Evolutionary conservation across 2,797 vertebrate genomes (phyloP).

Genomic region (Rachycentron canadum): DNA sequence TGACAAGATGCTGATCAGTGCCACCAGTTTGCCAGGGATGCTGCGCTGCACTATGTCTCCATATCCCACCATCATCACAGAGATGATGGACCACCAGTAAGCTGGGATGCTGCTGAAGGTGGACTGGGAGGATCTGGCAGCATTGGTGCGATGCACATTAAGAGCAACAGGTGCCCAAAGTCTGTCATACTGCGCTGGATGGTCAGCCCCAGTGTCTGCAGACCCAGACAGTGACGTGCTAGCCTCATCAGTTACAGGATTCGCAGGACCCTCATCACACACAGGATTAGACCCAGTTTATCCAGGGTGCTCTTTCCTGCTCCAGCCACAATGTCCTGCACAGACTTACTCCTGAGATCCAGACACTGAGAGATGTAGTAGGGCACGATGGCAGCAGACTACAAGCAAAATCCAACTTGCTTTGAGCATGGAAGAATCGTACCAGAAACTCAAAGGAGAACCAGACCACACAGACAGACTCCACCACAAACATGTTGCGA

Average conservation of each 20-base stretch:
- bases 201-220: constrained; percentile 91
- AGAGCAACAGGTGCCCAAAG: constrained; percentile 91
- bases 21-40: constrained; percentile 90
- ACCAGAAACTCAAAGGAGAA: constrained; percentile 90
- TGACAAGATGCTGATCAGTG: constrained; percentile 90
- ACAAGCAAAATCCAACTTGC: constrained; percentile 89
- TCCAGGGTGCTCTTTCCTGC: constrained; percentile 86
- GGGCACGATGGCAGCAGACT: constrained; percentile 90
- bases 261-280: constrained; percentile 89
- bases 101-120: constrained; percentile 92
- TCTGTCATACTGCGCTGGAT: constrained; percentile 88
- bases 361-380: constrained; percentile 91
- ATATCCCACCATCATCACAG: constrained; percentile 93
- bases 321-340: constrained; percentile 72
- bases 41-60: constrained; percentile 93
- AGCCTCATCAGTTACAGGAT: constrained; percentile 93
- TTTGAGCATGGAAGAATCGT: constrained; percentile 88
- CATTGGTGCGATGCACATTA: constrained; percentile 88
- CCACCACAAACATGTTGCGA: constrained; percentile 90
- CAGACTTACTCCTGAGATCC: constrained; percentile 82
- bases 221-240: constrained; percentile 91
- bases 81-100: constrained; percentile 95
- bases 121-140: constrained; percentile 84
- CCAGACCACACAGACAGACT: constrained; percentile 92
- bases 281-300: constrained; percentile 90